Evolutionary conservation across 2,888 invertebrate species (phyloP), one percentile per base, ranked within the genome.

Genomic region (Dichetophora obliterata): DNA sequence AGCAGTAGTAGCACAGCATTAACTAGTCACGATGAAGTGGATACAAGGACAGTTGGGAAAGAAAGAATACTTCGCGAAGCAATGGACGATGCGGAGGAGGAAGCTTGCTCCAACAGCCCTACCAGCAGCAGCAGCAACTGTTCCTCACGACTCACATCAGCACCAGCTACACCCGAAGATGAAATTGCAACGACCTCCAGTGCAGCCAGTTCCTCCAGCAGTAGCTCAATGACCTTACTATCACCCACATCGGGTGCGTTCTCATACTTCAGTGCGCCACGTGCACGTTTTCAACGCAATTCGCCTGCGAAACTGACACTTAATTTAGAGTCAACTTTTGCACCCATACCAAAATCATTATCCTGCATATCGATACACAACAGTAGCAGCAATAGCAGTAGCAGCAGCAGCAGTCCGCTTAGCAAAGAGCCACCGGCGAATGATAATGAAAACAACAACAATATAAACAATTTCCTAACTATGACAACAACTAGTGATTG

Each of bases 261-360:
- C 73, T 66, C 80, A 14, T 63, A 78, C 2, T 73, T 85, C 66
- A 76, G 82, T 65, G 82, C 82, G 52, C 82, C 84, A 19, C 78
- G 85, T 2, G 82, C 81, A 37, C 78, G 84, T 1, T 87, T 85
- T 59, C 86, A 86, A 81, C 87, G 86, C 59, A 87, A 84, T 68
- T 87, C 86, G 75, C 86, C 87, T 37, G 86, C 84, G 52, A 87
- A 87, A 82, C 81, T 87, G 73, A 82, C 86, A 79, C 85, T 87
- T 75, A 86, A 87, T 81, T 80, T 87, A 66, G 84, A 85, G 78
- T 81, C 87, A 31, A 86, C 79, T 68, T 86, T 84, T 78, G 82
- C 84, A 76, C 83, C 82, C 72, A 85, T 86, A 82, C 86, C 87
- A 80, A 87, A 86, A 81, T 86, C 87, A 61, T 81, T 85, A 78